Base-by-base conservation (phyloP, 2,888 invertebrate species). In the Pyrrhia umbra region DNA sequence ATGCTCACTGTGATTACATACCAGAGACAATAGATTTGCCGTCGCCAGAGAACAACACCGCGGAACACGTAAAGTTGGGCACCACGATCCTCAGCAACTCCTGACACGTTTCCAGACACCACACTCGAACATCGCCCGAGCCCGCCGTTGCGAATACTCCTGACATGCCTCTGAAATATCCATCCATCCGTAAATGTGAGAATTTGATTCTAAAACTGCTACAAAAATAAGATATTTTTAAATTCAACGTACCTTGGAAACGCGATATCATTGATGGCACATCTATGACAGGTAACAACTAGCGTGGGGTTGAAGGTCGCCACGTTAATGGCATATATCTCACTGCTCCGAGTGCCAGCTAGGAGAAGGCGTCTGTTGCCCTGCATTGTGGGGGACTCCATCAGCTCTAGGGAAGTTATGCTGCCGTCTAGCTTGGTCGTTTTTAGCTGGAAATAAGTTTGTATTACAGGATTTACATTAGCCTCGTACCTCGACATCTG, bases 111-210 rank as follows among this genome's bases (percentile, higher is more conserved):
- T 93, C 93, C 51, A 97, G 92, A 75, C 97, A 97, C 99, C 99
- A 99, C 67, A 99, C 96, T 59, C 99, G 96, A 51, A 99, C 97
- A 80, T 97, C 97, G 82, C 98, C 97, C 82, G 97, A 96, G 57
- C 98, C 97, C 39, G 97, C 97, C 0, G 98, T 98, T 39, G 98
- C 98, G 91, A 99, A 98, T 59, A 98, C 97, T 60, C 97, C 96
- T 0, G 97, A 97, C 91, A 97, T 97, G 67, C 97, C 96, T 61
- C 98, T 98, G 42, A 1, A 54, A 57, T 23, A 15, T n/a, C 25
- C 37, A 15, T n/a, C 37, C n/a, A n/a, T 13, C n/a, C n/a, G n/a
- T n/a, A n/a, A n/a, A n/a, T n/a, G n/a, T n/a, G n/a, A n/a, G n/a
- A n/a, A n/a, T n/a, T n/a, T n/a, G 23, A 23, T 23, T 4, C 3